Percentiles rank a stretch among this genome's conserved stretches.
phyloP scores from a whole-genome alignment of 2,888 invertebrate genomes.

The Copidosoma aretas region DNA sequence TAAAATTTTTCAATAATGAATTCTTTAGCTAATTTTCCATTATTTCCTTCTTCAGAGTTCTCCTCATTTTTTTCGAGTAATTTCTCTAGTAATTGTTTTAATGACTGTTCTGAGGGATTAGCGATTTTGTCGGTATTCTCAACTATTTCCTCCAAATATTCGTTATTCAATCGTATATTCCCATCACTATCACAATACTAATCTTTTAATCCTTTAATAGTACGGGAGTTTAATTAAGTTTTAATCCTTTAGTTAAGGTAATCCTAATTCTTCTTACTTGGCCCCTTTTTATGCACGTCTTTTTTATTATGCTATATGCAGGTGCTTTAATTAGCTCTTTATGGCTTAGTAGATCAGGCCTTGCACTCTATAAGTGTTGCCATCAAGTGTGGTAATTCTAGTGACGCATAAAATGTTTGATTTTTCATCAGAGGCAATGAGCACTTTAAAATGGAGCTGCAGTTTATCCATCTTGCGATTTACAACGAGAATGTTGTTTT shows the following conservation, averaged over 20 bases:
- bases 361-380: too few species aligned
- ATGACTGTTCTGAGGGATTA: slow-evolving; percentile 8
- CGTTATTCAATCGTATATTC: slow-evolving; percentile 2
- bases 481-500: too few species aligned
- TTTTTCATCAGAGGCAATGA: too few species aligned
- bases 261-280: slow-evolving; percentile 22
- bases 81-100: slow-evolving; percentile 11
- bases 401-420: too few species aligned
- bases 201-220: too few species aligned
- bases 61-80: slow-evolving; percentile 26
- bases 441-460: too few species aligned
- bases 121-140: neutral
- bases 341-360: too few species aligned
- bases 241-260: slow-evolving; percentile 13
- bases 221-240: too few species aligned
- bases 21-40: slow-evolving; percentile 37
- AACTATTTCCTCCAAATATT: slow-evolving; percentile 10
- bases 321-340: slow-evolving; percentile 7
- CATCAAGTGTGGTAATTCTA: too few species aligned
- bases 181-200: slow-evolving; percentile 10
- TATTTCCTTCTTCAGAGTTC: slow-evolving; percentile 37
- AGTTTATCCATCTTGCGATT: too few species aligned
- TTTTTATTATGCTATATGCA: slow-evolving; percentile 14
- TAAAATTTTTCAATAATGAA: slow-evolving; percentile 43
- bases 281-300: slow-evolving; percentile 15